Evolutionary conservation across 2,113 vertebrate genomes (phyloP).

Genomic region (Trochalopteron elliotii): DNA sequence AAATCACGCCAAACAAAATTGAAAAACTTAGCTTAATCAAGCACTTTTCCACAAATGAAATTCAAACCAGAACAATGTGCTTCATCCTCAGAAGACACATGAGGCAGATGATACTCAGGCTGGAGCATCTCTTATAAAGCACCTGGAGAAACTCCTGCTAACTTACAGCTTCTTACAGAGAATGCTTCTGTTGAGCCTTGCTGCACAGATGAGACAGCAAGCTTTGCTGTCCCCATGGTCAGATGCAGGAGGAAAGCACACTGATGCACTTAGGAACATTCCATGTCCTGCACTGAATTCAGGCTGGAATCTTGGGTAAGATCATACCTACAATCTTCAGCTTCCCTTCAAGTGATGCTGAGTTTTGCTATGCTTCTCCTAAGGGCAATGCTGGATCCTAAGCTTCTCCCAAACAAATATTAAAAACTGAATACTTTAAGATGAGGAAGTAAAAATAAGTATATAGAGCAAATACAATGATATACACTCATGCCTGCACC

Average conservation of each 20-base stretch:
- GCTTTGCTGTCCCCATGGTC: not conserved
- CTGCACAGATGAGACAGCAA: not conserved
- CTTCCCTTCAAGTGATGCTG: not conserved
- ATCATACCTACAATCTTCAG: not conserved
- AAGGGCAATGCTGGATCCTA: not conserved
- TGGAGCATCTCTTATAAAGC: not conserved
- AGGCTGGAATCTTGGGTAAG: not conserved
- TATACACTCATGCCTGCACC: not conserved
- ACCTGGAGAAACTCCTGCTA: not conserved
- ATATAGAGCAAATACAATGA: not conserved
- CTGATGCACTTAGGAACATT: not conserved
- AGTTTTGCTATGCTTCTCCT: not conserved
- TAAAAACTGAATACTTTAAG: not conserved
- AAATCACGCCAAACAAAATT: not conserved
- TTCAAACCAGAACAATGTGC: not conserved
- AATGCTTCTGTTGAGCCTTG: not conserved
- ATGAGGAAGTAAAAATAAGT: not conserved
- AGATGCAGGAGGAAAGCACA: not conserved
- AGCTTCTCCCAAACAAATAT: not conserved
- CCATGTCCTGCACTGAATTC: not conserved
- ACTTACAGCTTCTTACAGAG: not conserved
- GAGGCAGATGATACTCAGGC: not conserved
- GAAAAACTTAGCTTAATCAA: not conserved
- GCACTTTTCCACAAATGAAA: not conserved
- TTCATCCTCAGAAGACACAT: not conserved